Evolutionary conservation across 2,888 invertebrate species (phyloP).

Genomic region (Rotaria socialis): DNA sequence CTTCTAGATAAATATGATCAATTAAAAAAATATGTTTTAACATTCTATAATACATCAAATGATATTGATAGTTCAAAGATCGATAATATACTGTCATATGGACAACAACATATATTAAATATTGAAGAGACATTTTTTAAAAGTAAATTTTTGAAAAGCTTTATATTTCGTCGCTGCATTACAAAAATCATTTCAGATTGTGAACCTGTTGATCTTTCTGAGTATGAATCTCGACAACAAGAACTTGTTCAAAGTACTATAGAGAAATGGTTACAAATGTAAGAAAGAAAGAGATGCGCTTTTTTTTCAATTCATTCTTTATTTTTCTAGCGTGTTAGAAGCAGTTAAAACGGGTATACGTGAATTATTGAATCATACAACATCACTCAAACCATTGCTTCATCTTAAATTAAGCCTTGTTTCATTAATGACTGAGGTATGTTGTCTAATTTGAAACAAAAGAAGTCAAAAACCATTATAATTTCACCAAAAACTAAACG

Average conservation of each 20-base stretch:
- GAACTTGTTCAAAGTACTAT: not conserved
- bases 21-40: not conserved
- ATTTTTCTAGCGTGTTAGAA: not conserved
- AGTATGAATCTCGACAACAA: not conserved
- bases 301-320: not conserved
- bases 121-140: conserved; percentile 12
- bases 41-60: not conserved
- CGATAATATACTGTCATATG: not conserved
- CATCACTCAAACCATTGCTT: conserved; percentile 21
- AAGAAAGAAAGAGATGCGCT: not conserved
- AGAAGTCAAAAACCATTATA: not conserved
- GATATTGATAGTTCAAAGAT: not conserved
- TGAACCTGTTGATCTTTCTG: not conserved
- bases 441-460: not conserved
- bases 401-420: conserved; percentile 6
- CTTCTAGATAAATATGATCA: conserved; percentile 27
- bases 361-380: not conserved
- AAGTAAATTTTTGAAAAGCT: not conserved
- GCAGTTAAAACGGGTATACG: not conserved
- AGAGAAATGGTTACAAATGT: conserved; percentile 6
- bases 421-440: not conserved
- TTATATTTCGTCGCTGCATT: not conserved
- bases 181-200: not conserved
- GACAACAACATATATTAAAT: conserved; percentile 20
- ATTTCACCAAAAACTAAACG: no score